Evolutionary conservation across 2,797 vertebrate genomes (phyloP), one percentile per base, ranked within the genome.

Genomic region (Microchirus variegatus): DNA sequence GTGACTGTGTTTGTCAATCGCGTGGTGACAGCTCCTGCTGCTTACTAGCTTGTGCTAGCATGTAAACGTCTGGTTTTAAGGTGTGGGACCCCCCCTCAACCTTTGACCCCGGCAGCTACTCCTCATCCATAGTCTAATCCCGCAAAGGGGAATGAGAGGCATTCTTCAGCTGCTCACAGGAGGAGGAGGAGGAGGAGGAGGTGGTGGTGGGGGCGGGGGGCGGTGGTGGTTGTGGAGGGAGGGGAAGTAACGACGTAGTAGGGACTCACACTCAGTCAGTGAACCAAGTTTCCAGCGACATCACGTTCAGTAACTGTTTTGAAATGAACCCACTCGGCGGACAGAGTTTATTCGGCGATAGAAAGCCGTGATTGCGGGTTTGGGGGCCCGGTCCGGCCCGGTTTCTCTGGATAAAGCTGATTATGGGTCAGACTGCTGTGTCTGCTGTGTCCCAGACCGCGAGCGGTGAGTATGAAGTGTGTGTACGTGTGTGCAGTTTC

Each of bases 341-440:
- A 10, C 16, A 5, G 70, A 70, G 51, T 66, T 73, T 48, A 67
- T 46, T 77, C 77, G 67, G 79, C 3, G 69, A 15, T 36, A 68
- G 45, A 3, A 63, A 63, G 69, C 68, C 70, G 71, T 83, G 81
- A 79, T 63, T 38, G 70, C 19, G 70, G 81, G 67, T 61, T 45
- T 19, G 47, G 48, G 61, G 62, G 49, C 59, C 59, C 72, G 72
- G 73, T 73, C 61, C 80, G 67, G 36, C 68, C 59, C 77, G 74
- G 71, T 53, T 53, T 58, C 67, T 49, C 58, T 66, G 42, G 64
- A 78, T 53, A 64, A 11, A 64, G 64, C 74, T 16, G 74, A 89
- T 84, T 70, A 91, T 91, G 90, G 90, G 90, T 80, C 90, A 91
- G 83, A 89, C 89, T 2, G 85, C 87, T 16, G 88, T 87, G 71